Evolutionary conservation across 2,113 vertebrate species (phyloP).

Genomic region (Girardinichthys multiradiatus): DNA sequence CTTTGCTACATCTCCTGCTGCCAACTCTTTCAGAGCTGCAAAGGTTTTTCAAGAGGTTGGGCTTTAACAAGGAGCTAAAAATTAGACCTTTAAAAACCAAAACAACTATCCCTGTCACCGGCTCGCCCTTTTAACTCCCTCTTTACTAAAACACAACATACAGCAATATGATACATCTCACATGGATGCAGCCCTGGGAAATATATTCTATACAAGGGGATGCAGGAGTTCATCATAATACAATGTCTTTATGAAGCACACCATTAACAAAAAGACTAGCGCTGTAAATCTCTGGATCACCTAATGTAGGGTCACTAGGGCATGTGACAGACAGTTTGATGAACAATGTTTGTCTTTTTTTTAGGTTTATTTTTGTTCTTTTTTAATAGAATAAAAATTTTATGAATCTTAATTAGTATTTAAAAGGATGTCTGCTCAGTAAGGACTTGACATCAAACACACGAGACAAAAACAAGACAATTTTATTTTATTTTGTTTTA

Average conservation of each 20-base stretch:
- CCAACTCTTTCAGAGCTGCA: not conserved
- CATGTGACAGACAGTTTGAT: too few species aligned
- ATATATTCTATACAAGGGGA: not conserved
- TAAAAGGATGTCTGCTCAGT: too few species aligned
- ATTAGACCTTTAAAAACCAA: not conserved
- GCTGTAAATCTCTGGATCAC: not conserved
- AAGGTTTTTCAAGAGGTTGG: not conserved
- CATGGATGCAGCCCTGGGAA: not conserved
- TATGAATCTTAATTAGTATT: too few species aligned
- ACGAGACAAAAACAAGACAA: too few species aligned
- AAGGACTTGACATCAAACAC: too few species aligned
- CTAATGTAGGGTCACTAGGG: too few species aligned
- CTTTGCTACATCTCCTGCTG: not conserved
- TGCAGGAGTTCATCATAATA: not conserved
- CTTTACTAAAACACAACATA: slow-evolving; percentile 1
- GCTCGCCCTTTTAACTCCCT: not conserved
- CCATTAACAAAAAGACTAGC: not conserved
- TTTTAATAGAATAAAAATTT: too few species aligned
- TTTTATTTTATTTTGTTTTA: too few species aligned
- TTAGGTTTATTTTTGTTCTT: too few species aligned
- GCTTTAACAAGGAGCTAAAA: not conserved
- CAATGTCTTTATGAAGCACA: not conserved
- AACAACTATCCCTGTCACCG: not conserved
- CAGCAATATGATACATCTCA: not conserved
- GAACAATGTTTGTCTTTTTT: too few species aligned